Percentiles rank a stretch among this genome's conserved stretches.
These are phyloP conservation scores for Zaprionus inermis DNA, from an alignment of 1,140 invertebrate species.

Conservation along the genomic window DNA sequence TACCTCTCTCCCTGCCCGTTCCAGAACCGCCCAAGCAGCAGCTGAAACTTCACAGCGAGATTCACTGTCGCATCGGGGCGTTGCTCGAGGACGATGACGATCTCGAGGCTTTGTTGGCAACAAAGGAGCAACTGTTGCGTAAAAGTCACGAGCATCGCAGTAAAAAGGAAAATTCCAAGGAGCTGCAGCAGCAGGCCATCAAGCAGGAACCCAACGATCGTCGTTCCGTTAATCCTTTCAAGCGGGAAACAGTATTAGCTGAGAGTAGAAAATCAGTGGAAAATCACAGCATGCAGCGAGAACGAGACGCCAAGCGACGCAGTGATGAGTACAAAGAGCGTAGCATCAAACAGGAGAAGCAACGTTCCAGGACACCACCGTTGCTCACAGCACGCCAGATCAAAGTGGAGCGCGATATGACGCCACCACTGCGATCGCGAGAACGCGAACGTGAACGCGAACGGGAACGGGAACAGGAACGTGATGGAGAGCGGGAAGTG, in stretches of 20 bases:
- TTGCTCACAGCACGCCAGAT: constrained; percentile 35
- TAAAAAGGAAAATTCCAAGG: constrained; percentile 44
- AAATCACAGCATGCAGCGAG: constrained; percentile 7
- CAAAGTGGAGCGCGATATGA: constrained; percentile 54
- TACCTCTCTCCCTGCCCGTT: not conserved
- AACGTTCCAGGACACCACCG: constrained; percentile 53
- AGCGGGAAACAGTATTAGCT: constrained; percentile 68
- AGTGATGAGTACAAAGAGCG: constrained; percentile 38
- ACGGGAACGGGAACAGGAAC: not conserved
- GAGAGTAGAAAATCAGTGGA: constrained; percentile 8
- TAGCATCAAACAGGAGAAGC: constrained; percentile 53
- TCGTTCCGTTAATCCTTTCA: constrained; percentile 51
- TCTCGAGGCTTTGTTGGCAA: constrained; percentile 59
- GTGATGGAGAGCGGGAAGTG: constrained; percentile 21
- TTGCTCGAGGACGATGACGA: constrained; percentile 74
- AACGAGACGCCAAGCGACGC: not conserved
- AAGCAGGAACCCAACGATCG: constrained; percentile 9
- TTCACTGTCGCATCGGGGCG: constrained; percentile 74
- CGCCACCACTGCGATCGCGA: constrained; percentile 38
- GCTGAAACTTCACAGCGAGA: constrained; percentile 63
- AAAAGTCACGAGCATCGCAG: constrained; percentile 56
- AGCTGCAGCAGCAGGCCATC: constrained; percentile 31
- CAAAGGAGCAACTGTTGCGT: constrained; percentile 53
- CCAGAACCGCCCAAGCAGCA: constrained; percentile 16
- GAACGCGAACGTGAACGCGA: not conserved